Percentiles rank a stretch among this genome's conserved stretches.
Evolutionary conservation across 1,140 invertebrate species (phyloP).

Genomic region (Uloborus diversus): DNA sequence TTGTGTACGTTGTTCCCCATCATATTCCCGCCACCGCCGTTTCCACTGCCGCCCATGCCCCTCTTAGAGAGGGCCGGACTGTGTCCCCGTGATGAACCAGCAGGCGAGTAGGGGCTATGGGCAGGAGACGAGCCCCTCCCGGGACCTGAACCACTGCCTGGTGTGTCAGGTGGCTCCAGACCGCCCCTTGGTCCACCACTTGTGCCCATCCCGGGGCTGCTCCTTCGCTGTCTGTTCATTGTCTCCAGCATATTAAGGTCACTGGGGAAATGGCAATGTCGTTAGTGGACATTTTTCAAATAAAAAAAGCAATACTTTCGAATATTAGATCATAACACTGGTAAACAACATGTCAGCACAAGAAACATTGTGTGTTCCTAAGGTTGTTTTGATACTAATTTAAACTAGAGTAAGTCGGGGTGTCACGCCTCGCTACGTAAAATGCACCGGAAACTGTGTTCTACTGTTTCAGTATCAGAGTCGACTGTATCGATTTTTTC

Average conservation of each 20-base stretch:
- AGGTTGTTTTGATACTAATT: too few species aligned
- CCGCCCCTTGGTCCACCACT: conserved; percentile 20
- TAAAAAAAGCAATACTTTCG: too few species aligned
- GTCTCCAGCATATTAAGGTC: conserved; percentile 39
- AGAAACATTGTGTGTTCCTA: too few species aligned
- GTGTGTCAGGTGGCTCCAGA: background rate
- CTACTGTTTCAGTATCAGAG: too few species aligned
- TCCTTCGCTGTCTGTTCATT: background rate
- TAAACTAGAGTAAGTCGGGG: too few species aligned
- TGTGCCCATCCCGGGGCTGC: conserved; percentile 46
- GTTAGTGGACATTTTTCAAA: too few species aligned
- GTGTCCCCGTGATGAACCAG: conserved; percentile 4
- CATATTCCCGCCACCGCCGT: background rate
- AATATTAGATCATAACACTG: too few species aligned
- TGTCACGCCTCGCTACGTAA: too few species aligned
- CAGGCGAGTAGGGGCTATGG: conserved; percentile 40
- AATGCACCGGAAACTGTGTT: too few species aligned
- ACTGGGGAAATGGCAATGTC: background rate
- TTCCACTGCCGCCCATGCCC: background rate
- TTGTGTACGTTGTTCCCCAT: conserved; percentile 11
- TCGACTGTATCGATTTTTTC: too few species aligned
- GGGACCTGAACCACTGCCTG: conserved; percentile 8
- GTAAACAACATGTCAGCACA: too few species aligned
- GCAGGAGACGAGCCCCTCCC: conserved; percentile 13
- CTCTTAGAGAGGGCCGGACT: conserved; percentile 10